Evolutionary conservation across 2,888 invertebrate species (phyloP), one percentile per base, ranked within the genome.

Genomic region (Lymantria dispar): DNA sequence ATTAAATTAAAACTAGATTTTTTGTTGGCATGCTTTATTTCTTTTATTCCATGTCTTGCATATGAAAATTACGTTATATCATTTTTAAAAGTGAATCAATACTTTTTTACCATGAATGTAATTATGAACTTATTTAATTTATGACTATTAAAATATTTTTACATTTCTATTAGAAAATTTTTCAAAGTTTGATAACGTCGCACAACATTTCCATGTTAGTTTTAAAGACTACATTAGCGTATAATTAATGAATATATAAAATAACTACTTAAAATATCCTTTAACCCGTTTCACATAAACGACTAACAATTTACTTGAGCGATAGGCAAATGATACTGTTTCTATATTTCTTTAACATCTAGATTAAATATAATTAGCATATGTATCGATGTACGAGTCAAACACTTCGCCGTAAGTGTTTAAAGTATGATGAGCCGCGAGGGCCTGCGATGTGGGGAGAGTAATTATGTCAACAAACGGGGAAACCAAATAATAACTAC

Each of bases 381-480:
- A 8, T 8, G 13, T 22, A 11, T 37, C 8, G 22, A 29, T 29
- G 13, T 1, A 38, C 12, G 8, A 48, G 43, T 48, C 31, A 38
- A 48, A 46, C 29, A 47, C 31, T 50, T 46, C 48, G 39, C 48
- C 42, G 47, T 52, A 55, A 55, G 44, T 47, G 41, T 52, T 51
- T 43, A 53, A 58, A 49, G 52, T 54, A 48, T 61, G 52, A 57
- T 43, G 49, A 49, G 49, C 45, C 42, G 48, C 56, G 56, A 62
- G 47, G 53, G 63, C 54, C 59, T 54, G 54, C 61, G 54, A 57
- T 65, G 69, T 70, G 70, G 67, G 74, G 76, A 71, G 64, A 71
- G 76, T 85, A 85, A 86, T 87, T 85, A 86, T 72, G 80, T 78
- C 76, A 85, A 84, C 80, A 85, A 83, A 80, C 81, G 79, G 76